These are phyloP conservation scores for Syngnathoides biaculeatus DNA, from an alignment of 2,113 vertebrate genomes.

Conservation along the genomic window DNA sequence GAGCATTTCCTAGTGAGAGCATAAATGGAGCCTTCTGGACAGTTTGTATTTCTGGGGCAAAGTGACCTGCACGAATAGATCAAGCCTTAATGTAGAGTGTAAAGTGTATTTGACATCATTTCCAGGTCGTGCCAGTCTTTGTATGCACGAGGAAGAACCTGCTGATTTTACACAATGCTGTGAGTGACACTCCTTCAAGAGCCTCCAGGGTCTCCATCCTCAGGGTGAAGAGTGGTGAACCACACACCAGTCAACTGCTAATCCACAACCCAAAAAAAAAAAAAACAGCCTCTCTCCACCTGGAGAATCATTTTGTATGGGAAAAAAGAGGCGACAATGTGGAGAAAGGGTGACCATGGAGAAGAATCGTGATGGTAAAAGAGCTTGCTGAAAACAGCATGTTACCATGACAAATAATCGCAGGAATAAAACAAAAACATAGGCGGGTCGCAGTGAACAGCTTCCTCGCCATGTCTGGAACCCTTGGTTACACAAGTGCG, in stretches of 20 bases:
- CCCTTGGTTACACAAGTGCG: constrained; percentile 32
- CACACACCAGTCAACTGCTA: constrained; percentile 54
- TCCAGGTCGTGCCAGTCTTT: constrained; percentile 45
- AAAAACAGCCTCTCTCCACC: constrained; percentile 54
- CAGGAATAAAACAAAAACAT: constrained; percentile 67
- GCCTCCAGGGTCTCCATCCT: constrained; percentile 54
- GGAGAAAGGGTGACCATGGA: constrained; percentile 39
- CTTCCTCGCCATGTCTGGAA: constrained; percentile 50
- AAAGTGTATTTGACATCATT: constrained; percentile 55
- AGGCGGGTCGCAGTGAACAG: constrained; percentile 60
- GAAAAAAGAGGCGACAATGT: constrained; percentile 46
- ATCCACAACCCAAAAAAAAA: constrained; percentile 38
- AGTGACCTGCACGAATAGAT: constrained; percentile 48
- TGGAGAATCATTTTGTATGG: constrained; percentile 62
- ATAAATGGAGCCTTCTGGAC: background rate
- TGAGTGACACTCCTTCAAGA: constrained; percentile 39
- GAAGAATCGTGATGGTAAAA: constrained; percentile 43
- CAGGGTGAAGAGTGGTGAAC: constrained; percentile 55
- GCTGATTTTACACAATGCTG: constrained; percentile 39
- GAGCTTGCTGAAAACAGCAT: constrained; percentile 39
- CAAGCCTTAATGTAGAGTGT: constrained; percentile 31
- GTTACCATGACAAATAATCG: constrained; percentile 68
- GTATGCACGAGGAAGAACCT: constrained; percentile 39
- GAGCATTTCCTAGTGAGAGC: too few species aligned
- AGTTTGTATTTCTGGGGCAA: constrained; percentile 15